Evolutionary conservation across 2,888 invertebrate species (phyloP), one percentile per base, ranked within the genome.

Genomic region (Papilio demoleus): DNA sequence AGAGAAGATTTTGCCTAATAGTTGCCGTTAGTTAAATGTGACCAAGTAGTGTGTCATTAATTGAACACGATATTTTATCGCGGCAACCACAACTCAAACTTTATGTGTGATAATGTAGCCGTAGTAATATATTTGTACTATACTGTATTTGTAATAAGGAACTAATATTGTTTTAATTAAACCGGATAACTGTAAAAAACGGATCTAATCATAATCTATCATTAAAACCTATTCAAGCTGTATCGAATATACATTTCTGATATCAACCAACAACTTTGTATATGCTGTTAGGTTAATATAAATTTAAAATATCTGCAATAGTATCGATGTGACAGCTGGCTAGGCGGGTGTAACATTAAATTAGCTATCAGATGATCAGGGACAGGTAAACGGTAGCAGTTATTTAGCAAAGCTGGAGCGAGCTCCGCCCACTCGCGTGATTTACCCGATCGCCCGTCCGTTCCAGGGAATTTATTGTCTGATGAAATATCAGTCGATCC

Each of bases 321-420:
- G 71, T 61, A 65, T 72, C 60, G 38, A 69, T 60, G 42, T 40
- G 73, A 73, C 71, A 65, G 71, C 70, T 68, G 50, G 73, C 71
- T 70, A 68, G 80, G 82, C 81, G 79, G 81, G 79, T 83, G 84
- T 81, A 79, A 80, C 82, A 86, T 86, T 90, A 91, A 90, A 90
- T 90, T 90, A 89, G 85, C 85, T 90, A 90, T 90, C 90, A 88
- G 89, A 88, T 88, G 90, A 90, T 90, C 90, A 84, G 84, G 79
- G 84, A 85, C 87, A 88, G 83, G 90, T 87, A 90, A 91, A 91
- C 92, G 89, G 92, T 92, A 92, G 92, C 92, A 81, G 89, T 87
- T 87, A 87, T 86, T 86, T 83, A 86, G 85, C 85, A 81, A 79
- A 83, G 80, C 83, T 79, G 83, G 79, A 81, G 83, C 81, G 75